Base-by-base conservation (phyloP, 1,140 invertebrate genomes). In the Bombus polaris region DNA sequence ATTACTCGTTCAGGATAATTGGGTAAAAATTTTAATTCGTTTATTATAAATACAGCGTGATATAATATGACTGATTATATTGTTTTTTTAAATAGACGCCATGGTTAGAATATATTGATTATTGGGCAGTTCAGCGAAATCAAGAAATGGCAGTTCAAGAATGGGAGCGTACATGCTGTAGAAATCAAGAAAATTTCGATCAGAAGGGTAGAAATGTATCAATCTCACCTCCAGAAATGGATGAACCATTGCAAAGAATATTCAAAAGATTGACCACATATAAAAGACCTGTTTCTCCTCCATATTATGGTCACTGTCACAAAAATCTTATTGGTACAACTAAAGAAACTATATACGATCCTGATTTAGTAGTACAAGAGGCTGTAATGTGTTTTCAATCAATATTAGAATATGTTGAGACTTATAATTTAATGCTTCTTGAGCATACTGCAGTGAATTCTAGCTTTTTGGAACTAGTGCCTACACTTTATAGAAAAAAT, bases 21-120 rank as follows among this genome's bases (percentile, higher is more conserved):
- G 94, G 91, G 95, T 96, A 93, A 93, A 93, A 93, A 13, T 47
- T 35, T 62, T 42, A 73, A 18, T 32, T 80, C 3, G 22, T 59
- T 83, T 75, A 59, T 62, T 47, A 59, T 18, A 59, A 77, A 35
- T 6, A 22, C 3, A 25, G 9, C 3, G 10, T 68, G 22, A n/a
- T 62, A 62, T 28, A 62, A n/a, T n/a, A 62, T n/a, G 3, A 62
- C 28, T 62, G 28, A 62, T 47, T 73, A 72, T n/a, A 42, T 39
- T 47, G 65, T 6, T 65, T 76, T 66, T 76, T 85, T 39, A 62
- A 75, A 35, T 32, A 94, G 92, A 91, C 88, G 81, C 96, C 97
- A 42, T 98, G 97, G 97, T 94, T 97, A 13, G 97, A 98, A 91
- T 97, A 96, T 90, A 90, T 97, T 0, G 96, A 97, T 93, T 95